Conservation (phyloP, 2,888 invertebrate genomes). For the Amblyteles armatorius region DNA sequence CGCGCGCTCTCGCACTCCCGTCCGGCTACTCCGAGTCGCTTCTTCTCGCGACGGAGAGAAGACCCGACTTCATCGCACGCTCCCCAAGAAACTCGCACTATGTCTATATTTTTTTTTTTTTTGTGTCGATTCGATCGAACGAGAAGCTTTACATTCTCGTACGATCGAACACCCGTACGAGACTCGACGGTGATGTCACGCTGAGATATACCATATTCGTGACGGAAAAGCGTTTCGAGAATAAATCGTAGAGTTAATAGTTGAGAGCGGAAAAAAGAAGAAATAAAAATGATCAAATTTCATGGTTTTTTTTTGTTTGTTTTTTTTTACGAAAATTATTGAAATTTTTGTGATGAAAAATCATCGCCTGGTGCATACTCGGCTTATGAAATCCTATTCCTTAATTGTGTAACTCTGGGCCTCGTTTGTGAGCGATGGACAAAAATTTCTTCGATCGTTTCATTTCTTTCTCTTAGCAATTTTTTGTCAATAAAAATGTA, state of each 20-base stretch:
- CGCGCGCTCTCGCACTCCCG: slow-evolving; percentile 7
- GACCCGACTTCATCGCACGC: neutral
- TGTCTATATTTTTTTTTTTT: slow-evolving; percentile 19
- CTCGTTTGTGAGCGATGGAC: neutral
- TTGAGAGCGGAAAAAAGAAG: neutral
- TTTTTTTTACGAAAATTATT: neutral
- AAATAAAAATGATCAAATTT: neutral
- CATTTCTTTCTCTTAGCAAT: neutral
- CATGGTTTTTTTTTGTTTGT: neutral
- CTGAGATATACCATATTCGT: neutral
- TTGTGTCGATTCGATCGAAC: slow-evolving; percentile 10
- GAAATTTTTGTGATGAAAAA: neutral
- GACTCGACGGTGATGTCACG: slow-evolving; percentile 20
- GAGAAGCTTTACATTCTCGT: neutral
- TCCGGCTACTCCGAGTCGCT: neutral
- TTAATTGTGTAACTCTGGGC: neutral
- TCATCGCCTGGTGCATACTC: neutral
- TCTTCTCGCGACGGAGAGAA: slow-evolving; percentile 26
- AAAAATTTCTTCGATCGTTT: neutral
- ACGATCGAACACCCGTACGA: neutral
- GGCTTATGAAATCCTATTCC: neutral
- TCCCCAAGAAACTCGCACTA: neutral
- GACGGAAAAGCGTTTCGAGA: neutral
- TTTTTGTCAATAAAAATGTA: no score
- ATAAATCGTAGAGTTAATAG: neutral